Percentiles rank a stretch among this genome's conserved stretches.
These are phyloP conservation scores for Ginglymostoma cirratum DNA, from an alignment of 2,113 vertebrate genomes.

Conservation along the genomic window DNA sequence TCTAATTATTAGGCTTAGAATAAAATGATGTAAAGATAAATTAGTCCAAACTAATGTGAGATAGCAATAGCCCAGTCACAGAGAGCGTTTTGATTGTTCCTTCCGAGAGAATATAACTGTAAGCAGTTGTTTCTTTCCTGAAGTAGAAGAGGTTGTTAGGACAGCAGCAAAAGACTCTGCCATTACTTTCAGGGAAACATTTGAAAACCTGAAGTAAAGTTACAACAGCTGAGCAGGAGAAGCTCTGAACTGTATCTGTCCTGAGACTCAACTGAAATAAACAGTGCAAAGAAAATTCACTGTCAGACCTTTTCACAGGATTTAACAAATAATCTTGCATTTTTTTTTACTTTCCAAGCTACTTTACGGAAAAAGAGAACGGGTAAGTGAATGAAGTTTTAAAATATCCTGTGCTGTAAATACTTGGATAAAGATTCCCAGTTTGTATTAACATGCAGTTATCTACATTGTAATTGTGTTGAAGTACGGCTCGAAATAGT, in stretches of 20 bases:
- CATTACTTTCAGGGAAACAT: not conserved
- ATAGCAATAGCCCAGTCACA: not conserved
- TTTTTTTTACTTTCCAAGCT: slow-evolving; percentile 27
- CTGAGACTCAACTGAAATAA: no score
- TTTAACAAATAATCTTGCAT: not conserved
- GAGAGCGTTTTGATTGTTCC: not conserved
- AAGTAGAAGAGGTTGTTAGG: no score
- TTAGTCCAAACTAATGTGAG: not conserved
- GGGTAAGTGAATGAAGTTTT: not conserved
- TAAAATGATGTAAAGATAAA: not conserved
- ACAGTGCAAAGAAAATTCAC: not conserved
- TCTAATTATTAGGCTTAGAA: not conserved
- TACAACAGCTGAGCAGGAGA: not conserved
- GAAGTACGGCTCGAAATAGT: not conserved
- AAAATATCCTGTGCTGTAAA: not conserved
- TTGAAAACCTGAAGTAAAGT: not conserved
- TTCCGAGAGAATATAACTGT: not conserved
- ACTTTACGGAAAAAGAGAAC: slow-evolving; percentile 30
- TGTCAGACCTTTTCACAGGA: not conserved
- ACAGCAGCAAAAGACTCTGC: no score
- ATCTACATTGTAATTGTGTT: not conserved
- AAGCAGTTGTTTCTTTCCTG: no score
- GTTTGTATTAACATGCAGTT: not conserved
- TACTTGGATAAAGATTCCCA: not conserved
- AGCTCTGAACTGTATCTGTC: not conserved